Percentiles rank a stretch among this genome's conserved stretches.
These are phyloP conservation scores for Megatriorchis doriae DNA, from an alignment of 2,113 vertebrate genomes.

Conservation along the genomic window DNA sequence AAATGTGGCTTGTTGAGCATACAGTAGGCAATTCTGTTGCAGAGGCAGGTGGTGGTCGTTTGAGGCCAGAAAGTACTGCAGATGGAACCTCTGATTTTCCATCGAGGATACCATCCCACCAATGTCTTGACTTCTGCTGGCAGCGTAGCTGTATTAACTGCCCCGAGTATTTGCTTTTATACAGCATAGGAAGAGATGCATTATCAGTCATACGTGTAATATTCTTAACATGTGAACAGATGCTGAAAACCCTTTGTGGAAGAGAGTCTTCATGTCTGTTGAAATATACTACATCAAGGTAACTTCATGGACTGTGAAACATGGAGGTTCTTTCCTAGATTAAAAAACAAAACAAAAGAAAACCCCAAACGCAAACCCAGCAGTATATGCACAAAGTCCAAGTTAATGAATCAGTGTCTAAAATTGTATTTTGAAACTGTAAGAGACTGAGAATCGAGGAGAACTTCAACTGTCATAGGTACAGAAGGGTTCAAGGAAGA, in stretches of 20 bases:
- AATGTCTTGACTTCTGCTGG: background rate
- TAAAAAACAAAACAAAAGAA: background rate
- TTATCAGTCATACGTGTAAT: background rate
- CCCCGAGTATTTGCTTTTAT: background rate
- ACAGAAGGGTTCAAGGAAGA: background rate
- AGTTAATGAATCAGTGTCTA: background rate
- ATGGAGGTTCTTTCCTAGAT: background rate
- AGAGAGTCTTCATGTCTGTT: background rate
- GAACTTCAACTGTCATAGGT: background rate
- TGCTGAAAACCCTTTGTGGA: background rate
- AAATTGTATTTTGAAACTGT: background rate
- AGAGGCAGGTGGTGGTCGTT: background rate
- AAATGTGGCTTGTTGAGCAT: background rate
- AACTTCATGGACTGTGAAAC: background rate
- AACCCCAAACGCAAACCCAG: rapidly evolving
- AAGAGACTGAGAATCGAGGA: background rate
- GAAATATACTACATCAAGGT: background rate
- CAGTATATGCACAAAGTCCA: background rate
- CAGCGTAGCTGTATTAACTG: background rate
- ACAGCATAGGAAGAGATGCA: background rate
- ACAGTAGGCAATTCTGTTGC: background rate
- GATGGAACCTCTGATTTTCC: background rate
- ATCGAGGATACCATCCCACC: too few relatives aligned
- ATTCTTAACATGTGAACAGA: background rate
- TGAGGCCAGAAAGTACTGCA: background rate